A percentile compares a stretch with the other conserved stretches of the same genome.
phyloP scores from a whole-genome alignment of 2,888 invertebrate species.

The Orthosia incerta region DNA sequence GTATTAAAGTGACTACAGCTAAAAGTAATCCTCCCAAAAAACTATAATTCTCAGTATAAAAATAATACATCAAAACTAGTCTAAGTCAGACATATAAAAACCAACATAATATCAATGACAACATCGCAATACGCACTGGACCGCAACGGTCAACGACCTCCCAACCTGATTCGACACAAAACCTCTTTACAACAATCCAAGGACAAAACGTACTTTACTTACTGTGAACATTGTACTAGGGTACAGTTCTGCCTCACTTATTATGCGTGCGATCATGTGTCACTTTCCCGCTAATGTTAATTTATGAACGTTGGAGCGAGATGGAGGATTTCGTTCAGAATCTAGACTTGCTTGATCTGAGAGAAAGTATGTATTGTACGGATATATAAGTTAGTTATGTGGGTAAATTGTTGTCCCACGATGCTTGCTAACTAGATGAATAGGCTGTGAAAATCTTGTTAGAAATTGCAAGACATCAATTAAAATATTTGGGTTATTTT shows the following conservation, averaged over 20 bases:
- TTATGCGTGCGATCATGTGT: conserved; percentile 71
- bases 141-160: conserved; percentile 51
- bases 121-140: conserved; percentile 52
- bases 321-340: conserved; percentile 66
- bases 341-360: conserved; percentile 74
- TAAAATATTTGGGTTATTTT: background rate
- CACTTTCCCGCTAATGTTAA: conserved; percentile 74
- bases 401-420: conserved; percentile 46
- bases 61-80: conserved; percentile 33
- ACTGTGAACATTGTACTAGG: conserved; percentile 54
- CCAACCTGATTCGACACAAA: conserved; percentile 54
- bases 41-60: conserved; percentile 24
- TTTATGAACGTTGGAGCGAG: conserved; percentile 69
- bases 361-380: conserved; percentile 79
- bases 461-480: background rate
- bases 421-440: conserved; percentile 42
- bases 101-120: conserved; percentile 54
- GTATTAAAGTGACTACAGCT: background rate
- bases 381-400: conserved; percentile 58
- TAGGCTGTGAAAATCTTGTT: conserved; percentile 22
- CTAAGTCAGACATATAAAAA: conserved; percentile 53
- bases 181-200: conserved; percentile 54
- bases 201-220: conserved; percentile 55
- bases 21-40: conserved; percentile 3
- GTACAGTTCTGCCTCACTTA: conserved; percentile 74